Evolutionary conservation across 1,140 invertebrate genomes (phyloP), one percentile per base, ranked within the genome.

Genomic region (Halictus rubicundus): DNA sequence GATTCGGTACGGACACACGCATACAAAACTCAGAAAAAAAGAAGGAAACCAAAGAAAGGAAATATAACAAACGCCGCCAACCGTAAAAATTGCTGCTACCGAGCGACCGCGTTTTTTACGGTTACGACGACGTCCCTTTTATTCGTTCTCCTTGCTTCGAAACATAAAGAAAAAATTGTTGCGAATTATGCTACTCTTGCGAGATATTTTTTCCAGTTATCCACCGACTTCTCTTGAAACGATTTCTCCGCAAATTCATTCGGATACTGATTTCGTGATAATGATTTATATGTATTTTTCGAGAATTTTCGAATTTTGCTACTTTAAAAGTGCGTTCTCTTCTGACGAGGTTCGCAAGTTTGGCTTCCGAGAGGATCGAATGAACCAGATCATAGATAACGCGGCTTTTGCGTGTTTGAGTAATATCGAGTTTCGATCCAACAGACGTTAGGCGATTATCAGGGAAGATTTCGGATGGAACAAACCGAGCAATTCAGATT

Each of bases 1-100:
- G 68, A 83, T 80, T 70, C 57, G 52, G 23, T 74, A 49, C 32
- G 54, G 10, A 32, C 16, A 19, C 16, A 21, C 49, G 6, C 14
- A 21, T 3, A 52, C 14, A 21, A 9, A 19, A 8, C 21, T 0
- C 21, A n/a, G 21, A 57, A 21, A 57, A 21, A 57, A n/a, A 57
- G 6, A 57, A 7, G 6, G 54, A n/a, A 7, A 9, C 42, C 42
- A n/a, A n/a, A 9, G n/a, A n/a, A 57, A 57, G n/a, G 54, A 57
- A 52, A 52, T 6, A 52, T 19, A 57, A 37, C 27, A 7, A 60
- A 60, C 54, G 54, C n/a, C 8, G 8, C 54, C 9, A 14, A 61
- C 59, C 25, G 25, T 27, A 27, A 61, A 52, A 61, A 61, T 61
- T 61, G 59, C 23, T 16, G 59, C 59, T 61, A 61, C 59, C 23